phyloP scores from a whole-genome alignment of 2,888 invertebrate genomes.

The Zaprionus lineosus region DNA sequence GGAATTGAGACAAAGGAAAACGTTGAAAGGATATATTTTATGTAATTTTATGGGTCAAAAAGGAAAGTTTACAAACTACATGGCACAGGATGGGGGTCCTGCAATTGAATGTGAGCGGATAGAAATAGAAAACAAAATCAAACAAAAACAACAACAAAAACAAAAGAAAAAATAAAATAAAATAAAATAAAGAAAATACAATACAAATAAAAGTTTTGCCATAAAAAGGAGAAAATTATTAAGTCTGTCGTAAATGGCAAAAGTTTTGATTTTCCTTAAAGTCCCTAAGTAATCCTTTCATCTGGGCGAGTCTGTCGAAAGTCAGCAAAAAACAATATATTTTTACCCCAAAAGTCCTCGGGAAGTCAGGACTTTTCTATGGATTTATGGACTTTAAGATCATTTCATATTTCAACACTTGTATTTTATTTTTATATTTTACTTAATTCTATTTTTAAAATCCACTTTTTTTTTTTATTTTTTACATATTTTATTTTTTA shows the following conservation, averaged over 20 bases:
- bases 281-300: constrained; percentile 58
- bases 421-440: no score
- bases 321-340: constrained; percentile 25
- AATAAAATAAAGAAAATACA: no score
- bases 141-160: constrained; percentile 13
- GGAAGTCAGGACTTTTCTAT: neutral
- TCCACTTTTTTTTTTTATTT: no score
- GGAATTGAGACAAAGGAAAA: constrained; percentile 8
- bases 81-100: neutral
- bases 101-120: no score
- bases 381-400: no score
- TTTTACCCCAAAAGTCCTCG: neutral
- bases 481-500: no score
- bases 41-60: constrained; percentile 54
- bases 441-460: no score
- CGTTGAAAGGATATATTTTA: constrained; percentile 45
- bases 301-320: constrained; percentile 42
- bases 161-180: constrained; percentile 22
- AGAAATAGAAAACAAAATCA: neutral
- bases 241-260: constrained; percentile 51
- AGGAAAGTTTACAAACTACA: constrained; percentile 47
- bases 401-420: neutral
- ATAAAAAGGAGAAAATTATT: constrained; percentile 60
- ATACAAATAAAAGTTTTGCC: constrained; percentile 49
- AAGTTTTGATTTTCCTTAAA: constrained; percentile 51